Evolutionary conservation across 2,797 vertebrate genomes (phyloP).

Genomic region (Xyrichtys novacula): DNA sequence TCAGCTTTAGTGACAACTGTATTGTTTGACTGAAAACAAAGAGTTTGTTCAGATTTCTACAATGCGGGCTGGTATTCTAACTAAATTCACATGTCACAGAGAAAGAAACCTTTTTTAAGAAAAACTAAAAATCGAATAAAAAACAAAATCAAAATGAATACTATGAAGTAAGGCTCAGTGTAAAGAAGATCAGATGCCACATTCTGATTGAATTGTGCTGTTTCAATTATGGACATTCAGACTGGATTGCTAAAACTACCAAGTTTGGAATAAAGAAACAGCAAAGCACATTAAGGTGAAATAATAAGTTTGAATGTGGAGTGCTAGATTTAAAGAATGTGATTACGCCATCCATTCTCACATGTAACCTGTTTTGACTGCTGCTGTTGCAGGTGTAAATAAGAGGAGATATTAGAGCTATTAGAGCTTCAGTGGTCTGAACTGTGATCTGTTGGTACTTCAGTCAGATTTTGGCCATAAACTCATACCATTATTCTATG

Average conservation of each 20-base stretch:
- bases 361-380: not conserved
- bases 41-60: not conserved
- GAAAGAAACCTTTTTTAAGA: not conserved
- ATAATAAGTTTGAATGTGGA: too few relatives aligned
- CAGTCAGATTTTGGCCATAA: not conserved
- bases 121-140: not conserved
- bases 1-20: slow-evolving; percentile 4
- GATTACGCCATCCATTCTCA: not conserved
- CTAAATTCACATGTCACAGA: slow-evolving; percentile 12
- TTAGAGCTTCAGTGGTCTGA: too few relatives aligned
- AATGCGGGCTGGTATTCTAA: slow-evolving; percentile 29
- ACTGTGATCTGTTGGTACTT: not conserved
- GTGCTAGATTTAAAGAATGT: too few relatives aligned
- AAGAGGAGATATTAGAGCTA: not conserved
- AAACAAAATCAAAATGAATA: not conserved
- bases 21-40: slow-evolving; percentile 13
- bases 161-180: not conserved
- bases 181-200: too few relatives aligned
- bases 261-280: too few relatives aligned
- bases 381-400: not conserved
- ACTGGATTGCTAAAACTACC: too few relatives aligned
- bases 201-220: too few relatives aligned
- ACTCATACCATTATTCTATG: not conserved
- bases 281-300: too few relatives aligned
- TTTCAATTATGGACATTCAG: too few relatives aligned